Base-by-base conservation (phyloP, 2,888 invertebrate genomes). In the Leptinotarsa haldemani region DNA sequence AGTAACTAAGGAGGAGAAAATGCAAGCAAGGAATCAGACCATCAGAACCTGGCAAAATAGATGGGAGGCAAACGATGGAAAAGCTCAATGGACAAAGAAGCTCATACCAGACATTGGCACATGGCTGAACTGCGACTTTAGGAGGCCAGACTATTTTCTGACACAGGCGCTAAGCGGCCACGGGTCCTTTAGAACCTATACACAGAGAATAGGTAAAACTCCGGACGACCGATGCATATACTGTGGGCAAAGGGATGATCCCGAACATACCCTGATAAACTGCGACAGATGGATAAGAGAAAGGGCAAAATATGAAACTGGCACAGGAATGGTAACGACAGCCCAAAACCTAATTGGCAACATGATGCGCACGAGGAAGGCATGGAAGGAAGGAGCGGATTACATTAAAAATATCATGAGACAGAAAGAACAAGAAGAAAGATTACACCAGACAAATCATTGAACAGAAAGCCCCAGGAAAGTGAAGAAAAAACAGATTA, bases 71-170 rank as follows among this genome's bases (percentile, higher is more conserved):
- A 65, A 46, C 22, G 47, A 12, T 46, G 15, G 4, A 18, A 25
- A 16, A 20, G 69, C 71, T 16, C 15, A n/a, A 46, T 69, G 77
- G 65, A 65, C 77, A 16, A 58, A 53, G 15, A 69, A 47, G n/a
- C 47, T 73, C 4, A 74, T 75, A 13, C 12, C n/a, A 13, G 56
- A 73, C 46, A 56, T 77, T 18, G 63, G 18, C 5, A 47, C 3
- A 30, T 77, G 74, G 75, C 25, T 69, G 9, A 52, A 65, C 7
- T 48, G 74, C n/a, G 30, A 56, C 12, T 69, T 70, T 22, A 68
- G 73, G 18, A 61, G 46, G 25, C 53, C 70, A 4, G 53, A 50
- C 20, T 75, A 77, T 53, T 73, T 22, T 16, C 30, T 74, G 64
- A 30, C 64, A 30, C 64, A 30, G 64, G 30, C 20, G 46, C 30